Evolutionary conservation across 2,888 invertebrate genomes (phyloP), one percentile per base, ranked within the genome.

Genomic region (Oligia strigilis): DNA sequence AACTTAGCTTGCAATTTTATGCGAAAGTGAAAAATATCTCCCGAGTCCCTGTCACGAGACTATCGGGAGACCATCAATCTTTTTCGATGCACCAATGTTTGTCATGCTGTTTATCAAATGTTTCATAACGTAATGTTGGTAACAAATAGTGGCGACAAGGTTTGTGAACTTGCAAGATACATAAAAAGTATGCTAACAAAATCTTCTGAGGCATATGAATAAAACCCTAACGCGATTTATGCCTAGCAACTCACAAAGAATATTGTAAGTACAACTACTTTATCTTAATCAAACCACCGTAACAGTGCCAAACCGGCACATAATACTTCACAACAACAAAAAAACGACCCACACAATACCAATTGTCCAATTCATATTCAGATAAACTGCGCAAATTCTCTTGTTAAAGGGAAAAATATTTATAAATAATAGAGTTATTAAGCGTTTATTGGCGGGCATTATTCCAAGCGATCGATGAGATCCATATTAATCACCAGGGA

Each of bases 1-100:
- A 92, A 92, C 91, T 93, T 90, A 91, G 90, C 87, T 89, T 88
- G 91, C 92, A 92, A 93, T 93, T 94, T 93, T 87, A 89, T 88
- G 89, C 70, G 85, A 86, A 90, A 89, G 90, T 92, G 92, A 93
- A 93, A 94, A 94, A 94, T 92, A 91, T 91, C 85, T 87, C 89
- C 85, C 80, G 84, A 85, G 87, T 6, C 29, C 23, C 43, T 13
- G 87, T 86, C 88, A 85, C 77, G 55, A 13, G 80, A 78, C 89
- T 90, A 40, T 17, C 55, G 58, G 29, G 5, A 55, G 11, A 43
- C 36, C 23, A 73, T 36, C n/a, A 40, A 14, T 65, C n/a, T 40
- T 23, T 14, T 52, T 43, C 9, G 52, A 40, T 40, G 13, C 74
- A 74, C n/a, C 17, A 36, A 29, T 36, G 2, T 58, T 17, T 75